Base-by-base conservation (phyloP, 2,797 vertebrate species). In the Danio choprae region DNA sequence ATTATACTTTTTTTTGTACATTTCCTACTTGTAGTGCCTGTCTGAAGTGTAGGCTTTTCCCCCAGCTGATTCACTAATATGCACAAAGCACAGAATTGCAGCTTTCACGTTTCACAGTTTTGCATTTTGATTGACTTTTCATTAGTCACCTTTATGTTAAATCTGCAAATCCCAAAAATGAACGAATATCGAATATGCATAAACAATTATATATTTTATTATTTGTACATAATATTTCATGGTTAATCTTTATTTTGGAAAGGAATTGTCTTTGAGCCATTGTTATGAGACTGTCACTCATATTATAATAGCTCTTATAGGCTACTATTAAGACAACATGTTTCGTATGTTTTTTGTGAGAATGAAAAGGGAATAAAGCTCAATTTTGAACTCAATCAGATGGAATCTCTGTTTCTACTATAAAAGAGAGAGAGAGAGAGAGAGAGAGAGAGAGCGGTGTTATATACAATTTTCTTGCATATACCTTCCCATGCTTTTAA, bases 311-410 rank as follows among this genome's bases (percentile, higher is more conserved):
- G n/a, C 18, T 53, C 38, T 65, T 40, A 46, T 13, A 40, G 16
- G 36, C 18, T 55, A 22, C 11, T 69, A 8, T 69, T 50, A 48
- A 41, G 29, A 41, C 73, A 18, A 48, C 43, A 77, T 78, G 76
- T 70, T 78, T 78, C 70, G 43, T 60, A 70, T 60, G 38, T 78
- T 78, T n/a, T 78, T 70, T 78, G 55, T 70, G 36, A 48, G 9
- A 69, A 51, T 50, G 12, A 36, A 69, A 59, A 44, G 43, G 43
- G 16, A 55, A 29, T 59, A 77, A 68, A 50, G 16, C 55, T 78
- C 44, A 60, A 43, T 40, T 50, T 68, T 59, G 9, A 41, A 69
- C 15, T 44, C 7, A 15, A 48, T 58, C 64, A 11, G 18, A 70
- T 58, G 43, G n/a, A 48, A 46, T 4, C 18, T 41, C 44, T 78